Percentiles rank a stretch among this genome's conserved stretches.
Evolutionary conservation across 2,888 invertebrate species (phyloP).

Genomic region (Cataglyphis livida): DNA sequence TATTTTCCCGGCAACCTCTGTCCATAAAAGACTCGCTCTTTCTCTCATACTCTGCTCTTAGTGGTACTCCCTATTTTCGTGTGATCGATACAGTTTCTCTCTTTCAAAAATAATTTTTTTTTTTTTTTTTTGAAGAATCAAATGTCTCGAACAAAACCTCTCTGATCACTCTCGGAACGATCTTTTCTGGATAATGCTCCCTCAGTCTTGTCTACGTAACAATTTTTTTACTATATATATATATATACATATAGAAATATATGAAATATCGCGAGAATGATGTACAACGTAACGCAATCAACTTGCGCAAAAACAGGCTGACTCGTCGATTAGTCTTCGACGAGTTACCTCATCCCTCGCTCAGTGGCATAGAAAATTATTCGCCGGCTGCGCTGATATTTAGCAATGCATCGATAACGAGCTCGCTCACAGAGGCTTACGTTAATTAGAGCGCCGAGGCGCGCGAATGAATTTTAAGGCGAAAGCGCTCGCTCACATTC

Average conservation of each 20-base stretch:
- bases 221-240: neutral
- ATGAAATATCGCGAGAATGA: neutral
- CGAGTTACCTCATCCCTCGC: constrained; percentile 7
- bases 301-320: constrained; percentile 24
- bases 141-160: neutral
- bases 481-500: constrained; percentile 51
- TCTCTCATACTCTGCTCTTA: constrained; percentile 40
- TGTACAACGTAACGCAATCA: constrained; percentile 40
- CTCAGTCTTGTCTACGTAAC: neutral
- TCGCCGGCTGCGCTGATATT: constrained; percentile 61
- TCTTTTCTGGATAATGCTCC: neutral
- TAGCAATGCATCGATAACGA: constrained; percentile 72
- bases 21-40: constrained; percentile 59
- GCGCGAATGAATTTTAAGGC: constrained; percentile 55
- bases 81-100: constrained; percentile 57
- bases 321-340: constrained; percentile 41
- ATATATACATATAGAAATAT: too few species aligned
- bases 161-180: neutral
- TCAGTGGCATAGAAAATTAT: constrained; percentile 53
- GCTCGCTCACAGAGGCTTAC: constrained; percentile 51
- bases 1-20: constrained; percentile 63
- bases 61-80: constrained; percentile 53
- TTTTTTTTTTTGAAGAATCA: neutral
- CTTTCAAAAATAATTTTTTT: constrained; percentile 27
- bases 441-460: constrained; percentile 68